phyloP scores from a whole-genome alignment of 2,888 invertebrate species.

The Malacosoma neustria region DNA sequence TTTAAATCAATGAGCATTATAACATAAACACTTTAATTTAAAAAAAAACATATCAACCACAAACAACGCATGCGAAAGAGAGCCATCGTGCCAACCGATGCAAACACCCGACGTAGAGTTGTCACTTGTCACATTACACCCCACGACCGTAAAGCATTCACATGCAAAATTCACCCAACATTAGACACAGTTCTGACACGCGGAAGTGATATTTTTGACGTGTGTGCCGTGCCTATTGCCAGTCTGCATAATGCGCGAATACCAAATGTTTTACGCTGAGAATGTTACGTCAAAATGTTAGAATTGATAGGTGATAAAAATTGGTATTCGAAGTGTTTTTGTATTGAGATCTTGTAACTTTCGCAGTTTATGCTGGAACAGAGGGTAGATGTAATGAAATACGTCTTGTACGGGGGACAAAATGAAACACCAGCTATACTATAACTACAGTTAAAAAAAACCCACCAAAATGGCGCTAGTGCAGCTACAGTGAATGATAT shows the following conservation, averaged over 20 bases:
- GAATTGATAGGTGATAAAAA: background rate
- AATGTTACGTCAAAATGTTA: background rate
- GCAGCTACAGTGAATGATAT: too few species aligned
- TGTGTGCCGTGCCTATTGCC: constrained; percentile 24
- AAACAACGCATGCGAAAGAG: too few species aligned
- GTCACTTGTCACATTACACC: constrained; percentile 68
- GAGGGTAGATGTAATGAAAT: too few species aligned
- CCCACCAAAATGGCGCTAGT: too few species aligned
- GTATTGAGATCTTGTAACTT: too few species aligned
- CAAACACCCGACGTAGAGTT: constrained; percentile 30
- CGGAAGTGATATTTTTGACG: constrained; percentile 65
- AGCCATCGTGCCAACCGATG: background rate
- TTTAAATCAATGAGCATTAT: too few species aligned
- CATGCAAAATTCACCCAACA: constrained; percentile 62
- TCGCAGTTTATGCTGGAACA: too few species aligned
- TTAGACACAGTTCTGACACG: constrained; percentile 57
- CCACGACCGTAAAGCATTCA: constrained; percentile 39
- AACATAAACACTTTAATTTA: too few species aligned
- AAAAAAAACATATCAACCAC: too few species aligned
- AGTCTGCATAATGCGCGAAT: constrained; percentile 13
- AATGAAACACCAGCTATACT: too few species aligned
- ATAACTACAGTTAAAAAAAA: too few species aligned
- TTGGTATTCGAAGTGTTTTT: background rate
- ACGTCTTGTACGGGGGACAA: too few species aligned
- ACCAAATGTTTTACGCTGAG: constrained; percentile 12